Evolutionary conservation across 1,140 invertebrate genomes (phyloP).

Genomic region (Drosophila bipectinata): DNA sequence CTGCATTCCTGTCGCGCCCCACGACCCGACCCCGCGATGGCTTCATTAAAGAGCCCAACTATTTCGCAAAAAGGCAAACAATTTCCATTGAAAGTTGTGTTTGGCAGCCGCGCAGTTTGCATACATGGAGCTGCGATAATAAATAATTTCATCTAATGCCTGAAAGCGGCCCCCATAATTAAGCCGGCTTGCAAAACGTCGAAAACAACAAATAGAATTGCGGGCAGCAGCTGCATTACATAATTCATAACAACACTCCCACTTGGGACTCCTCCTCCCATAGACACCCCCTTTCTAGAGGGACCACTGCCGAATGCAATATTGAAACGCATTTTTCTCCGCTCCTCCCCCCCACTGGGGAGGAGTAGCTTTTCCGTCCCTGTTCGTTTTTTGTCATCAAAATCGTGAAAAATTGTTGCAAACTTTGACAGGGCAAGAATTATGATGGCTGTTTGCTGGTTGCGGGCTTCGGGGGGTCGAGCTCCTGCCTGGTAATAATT

Average conservation of each 20-base stretch:
- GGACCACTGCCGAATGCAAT: slow-evolving; percentile 44
- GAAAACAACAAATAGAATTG: slow-evolving; percentile 34
- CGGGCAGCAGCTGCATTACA: slow-evolving; percentile 50
- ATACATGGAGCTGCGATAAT: slow-evolving; percentile 46
- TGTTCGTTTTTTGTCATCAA: slow-evolving; percentile 53
- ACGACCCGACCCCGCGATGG: slow-evolving; percentile 12
- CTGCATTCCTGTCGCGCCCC: not conserved
- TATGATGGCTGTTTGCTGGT: slow-evolving; percentile 62
- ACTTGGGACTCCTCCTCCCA: not conserved
- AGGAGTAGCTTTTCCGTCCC: not conserved
- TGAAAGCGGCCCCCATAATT: slow-evolving; percentile 55
- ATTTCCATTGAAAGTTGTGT: slow-evolving; percentile 31
- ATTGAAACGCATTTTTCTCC: slow-evolving; percentile 64
- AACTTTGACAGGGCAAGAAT: slow-evolving; percentile 74
- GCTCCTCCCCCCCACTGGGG: not conserved
- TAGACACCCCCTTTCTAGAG: slow-evolving; percentile 11
- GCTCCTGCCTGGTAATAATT: slow-evolving; percentile 58
- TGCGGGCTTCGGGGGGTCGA: not conserved
- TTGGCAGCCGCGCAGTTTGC: slow-evolving; percentile 11
- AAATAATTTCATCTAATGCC: slow-evolving; percentile 68
- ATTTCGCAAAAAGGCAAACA: slow-evolving; percentile 27
- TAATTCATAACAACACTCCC: slow-evolving; percentile 26
- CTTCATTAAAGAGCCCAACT: slow-evolving; percentile 34
- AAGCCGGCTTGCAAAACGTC: slow-evolving; percentile 27
- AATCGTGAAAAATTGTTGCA: slow-evolving; percentile 78